These are phyloP conservation scores for Trachelus stipa DNA, from an alignment of 2,888 invertebrate genomes.

Conservation along the genomic window DNA sequence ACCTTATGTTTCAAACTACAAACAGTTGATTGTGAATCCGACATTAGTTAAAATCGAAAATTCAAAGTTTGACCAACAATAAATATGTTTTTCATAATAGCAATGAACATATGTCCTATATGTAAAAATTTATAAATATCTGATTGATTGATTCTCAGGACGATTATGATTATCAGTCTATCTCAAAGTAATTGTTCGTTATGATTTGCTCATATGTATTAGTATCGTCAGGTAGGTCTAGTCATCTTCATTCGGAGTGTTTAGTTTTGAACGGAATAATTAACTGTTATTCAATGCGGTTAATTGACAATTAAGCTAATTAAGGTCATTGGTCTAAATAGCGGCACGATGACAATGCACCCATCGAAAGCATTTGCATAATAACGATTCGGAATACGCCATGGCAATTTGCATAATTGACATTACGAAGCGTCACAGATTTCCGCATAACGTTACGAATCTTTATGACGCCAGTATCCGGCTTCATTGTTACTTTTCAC, in stretches of 20 bases:
- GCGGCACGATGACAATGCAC: constrained; percentile 6
- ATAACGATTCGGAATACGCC: neutral
- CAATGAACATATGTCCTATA: no score
- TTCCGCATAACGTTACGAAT: neutral
- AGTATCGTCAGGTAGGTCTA: neutral
- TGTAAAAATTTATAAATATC: no score
- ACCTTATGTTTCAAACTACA: neutral
- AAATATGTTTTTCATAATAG: no score
- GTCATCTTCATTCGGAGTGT: constrained; percentile 9
- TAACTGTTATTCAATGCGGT: constrained; percentile 14
- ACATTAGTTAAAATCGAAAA: no score
- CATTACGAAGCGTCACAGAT: neutral
- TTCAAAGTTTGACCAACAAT: no score
- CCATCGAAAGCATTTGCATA: neutral
- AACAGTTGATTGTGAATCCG: neutral
- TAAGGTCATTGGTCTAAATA: constrained; percentile 28
- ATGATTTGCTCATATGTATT: neutral
- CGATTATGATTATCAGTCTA: neutral
- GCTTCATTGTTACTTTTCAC: neutral
- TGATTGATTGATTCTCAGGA: no score
- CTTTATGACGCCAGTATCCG: neutral
- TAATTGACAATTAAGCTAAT: constrained; percentile 32
- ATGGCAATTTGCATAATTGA: neutral
- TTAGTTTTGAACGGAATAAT: constrained; percentile 21
- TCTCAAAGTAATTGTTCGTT: neutral